Base-by-base conservation (phyloP, 1,140 invertebrate species). In the Anoplolepis gracilipes region DNA sequence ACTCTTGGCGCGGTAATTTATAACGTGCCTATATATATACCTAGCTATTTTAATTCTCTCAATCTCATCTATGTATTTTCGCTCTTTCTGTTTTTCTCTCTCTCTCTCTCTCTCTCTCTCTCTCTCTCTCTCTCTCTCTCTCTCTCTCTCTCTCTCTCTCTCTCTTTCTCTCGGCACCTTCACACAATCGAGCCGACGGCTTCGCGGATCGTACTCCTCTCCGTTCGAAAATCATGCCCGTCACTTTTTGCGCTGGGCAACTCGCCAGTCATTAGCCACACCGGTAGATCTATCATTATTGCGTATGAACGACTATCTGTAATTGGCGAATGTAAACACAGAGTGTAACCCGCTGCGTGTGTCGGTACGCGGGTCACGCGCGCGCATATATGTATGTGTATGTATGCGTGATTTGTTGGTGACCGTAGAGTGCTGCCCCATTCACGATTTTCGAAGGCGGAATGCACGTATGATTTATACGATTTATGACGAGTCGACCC, bases 261-360 rank as follows among this genome's bases (percentile, higher is more conserved):
- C 70, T 76, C 61, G 86, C 62, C 86, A 82, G 82, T 90, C 88
- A 84, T 90, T 88, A 88, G 85, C 84, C 57, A 59, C 73, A 61
- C 61, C 67, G 67, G 73, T 46, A 85, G 77, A 90, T 90, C 88
- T 90, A 86, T 90, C 89, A 90, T 90, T 90, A 90, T 86, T 90
- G 87, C 88, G 72, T 90, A 90, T 72, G 77, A 88, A 16, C 81
- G 73, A 73, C 90, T 89, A 87, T 86, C 87, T 84, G 81, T 92
- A 87, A 90, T 89, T 84, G 88, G 84, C 87, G 85, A 92, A 91
- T 90, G 90, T 92, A 90, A 92, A 92, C 90, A 92, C 76, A 88
- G 88, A 84, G 75, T 67, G 67, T 78, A 75, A 72, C 67, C 69
- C 46, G 79, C 46, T 75, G 55, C 72, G 81, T 72, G 67, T 39